Evolutionary conservation across 2,888 invertebrate genomes (phyloP), one percentile per base, ranked within the genome.

Genomic region (Ashinkailepas kermadecensis): DNA sequence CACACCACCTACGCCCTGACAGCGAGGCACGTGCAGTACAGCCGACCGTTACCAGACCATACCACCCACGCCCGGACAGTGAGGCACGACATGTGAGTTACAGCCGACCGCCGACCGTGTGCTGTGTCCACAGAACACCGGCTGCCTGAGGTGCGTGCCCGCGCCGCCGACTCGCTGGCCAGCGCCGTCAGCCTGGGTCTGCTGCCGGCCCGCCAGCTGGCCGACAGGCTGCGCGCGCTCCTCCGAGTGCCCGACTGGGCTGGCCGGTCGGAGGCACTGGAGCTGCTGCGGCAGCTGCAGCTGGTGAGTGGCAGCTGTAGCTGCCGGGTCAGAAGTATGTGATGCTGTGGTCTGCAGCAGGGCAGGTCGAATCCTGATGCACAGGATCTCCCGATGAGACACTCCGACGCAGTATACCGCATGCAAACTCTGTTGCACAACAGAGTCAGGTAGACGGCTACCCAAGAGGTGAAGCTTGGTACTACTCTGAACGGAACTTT

Each of bases 151-250:
- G 56, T 74, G 54, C 54, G 74, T 11, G 74, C 23, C 23, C 74
- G 74, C 21, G 74, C 74, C 9, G 74, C 74, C 56, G 56, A 18
- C 74, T 74, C 74, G 21, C 74, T 74, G 74, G 54, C 54, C 54
- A 74, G 74, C n/a, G 74, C 74, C 21, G 54, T 74, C 74, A 18
- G 15, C 15, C 74, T 74, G 56, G 74, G 74, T 23, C 74, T 74
- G 18, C 74, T 74, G 74, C 74, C 56, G 21, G 18, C 56, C 9
- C 21, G 21, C 3, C 74, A 74, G 74, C 74, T 74, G 74, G 74
- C 21, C 54, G 74, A 7, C 21, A 54, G 74, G 21, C 74, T 74
- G 54, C 74, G 74, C 74, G 13, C 11, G 21, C 74, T n/a, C 54
- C 56, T 74, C 23, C 54, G 18, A 21, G 54, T 74, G 74, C 74